These are phyloP conservation scores for Gadus macrocephalus DNA, from an alignment of 2,113 vertebrate species.

Conservation along the genomic window DNA sequence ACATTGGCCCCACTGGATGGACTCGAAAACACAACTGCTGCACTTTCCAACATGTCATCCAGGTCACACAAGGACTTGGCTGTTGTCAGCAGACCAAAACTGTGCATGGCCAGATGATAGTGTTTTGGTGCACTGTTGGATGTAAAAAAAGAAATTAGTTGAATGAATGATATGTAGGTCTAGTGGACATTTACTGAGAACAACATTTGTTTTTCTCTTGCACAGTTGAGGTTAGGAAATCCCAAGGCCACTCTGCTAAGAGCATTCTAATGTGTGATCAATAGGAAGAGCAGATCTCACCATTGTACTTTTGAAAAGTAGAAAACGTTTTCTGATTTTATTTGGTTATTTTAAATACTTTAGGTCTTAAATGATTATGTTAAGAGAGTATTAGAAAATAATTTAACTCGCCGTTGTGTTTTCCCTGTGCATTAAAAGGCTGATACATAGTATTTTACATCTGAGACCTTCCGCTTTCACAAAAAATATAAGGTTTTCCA, in stretches of 20 bases:
- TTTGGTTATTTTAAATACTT: no score
- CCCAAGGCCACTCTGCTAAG: neutral
- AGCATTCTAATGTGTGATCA: neutral
- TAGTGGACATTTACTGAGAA: neutral
- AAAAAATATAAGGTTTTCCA: neutral
- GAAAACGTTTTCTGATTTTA: neutral
- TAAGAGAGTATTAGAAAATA: neutral
- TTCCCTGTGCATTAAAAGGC: no score
- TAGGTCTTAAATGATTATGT: no score
- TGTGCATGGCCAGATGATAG: neutral
- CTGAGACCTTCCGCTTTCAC: neutral
- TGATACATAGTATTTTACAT: no score
- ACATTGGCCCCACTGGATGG: neutral
- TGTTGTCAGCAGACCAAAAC: neutral
- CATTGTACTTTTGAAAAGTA: neutral
- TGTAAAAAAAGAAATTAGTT: neutral
- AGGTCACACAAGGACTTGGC: neutral
- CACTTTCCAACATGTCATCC: neutral
- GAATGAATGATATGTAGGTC: neutral
- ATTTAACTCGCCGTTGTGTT: neutral
- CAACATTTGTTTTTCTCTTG: neutral
- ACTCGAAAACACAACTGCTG: constrained; percentile 1
- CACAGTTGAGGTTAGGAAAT: no score
- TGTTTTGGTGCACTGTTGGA: constrained; percentile 1
- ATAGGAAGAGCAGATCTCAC: neutral